Evolutionary conservation across 2,888 invertebrate species (phyloP), one percentile per base, ranked within the genome.

Genomic region (Synanthedon vespiformis): DNA sequence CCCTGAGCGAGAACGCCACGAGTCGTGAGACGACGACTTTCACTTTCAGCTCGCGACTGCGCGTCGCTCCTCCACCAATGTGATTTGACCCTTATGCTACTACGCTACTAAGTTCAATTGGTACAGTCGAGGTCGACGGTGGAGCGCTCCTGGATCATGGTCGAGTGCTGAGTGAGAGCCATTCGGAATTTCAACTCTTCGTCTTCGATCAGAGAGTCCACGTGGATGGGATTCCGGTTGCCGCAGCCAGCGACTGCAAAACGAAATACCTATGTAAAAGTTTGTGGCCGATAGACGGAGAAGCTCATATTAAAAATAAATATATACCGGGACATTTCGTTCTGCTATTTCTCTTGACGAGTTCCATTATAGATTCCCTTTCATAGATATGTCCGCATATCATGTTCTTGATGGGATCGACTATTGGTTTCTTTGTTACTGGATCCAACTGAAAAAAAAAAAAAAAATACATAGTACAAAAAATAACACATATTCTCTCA

Each of bases 311-410:
- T 34, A 10, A 10, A 34, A 34, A 10, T 18, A n/a, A 44, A 27
- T 34, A 34, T 34, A 34, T 66, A 85, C 86, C 82, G 69, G 85
- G 85, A 62, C 85, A 85, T 71, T 74, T 80, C 1, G 77, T 66
- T 41, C 65, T 74, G 0, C 63, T 67, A 55, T 80, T 87, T 2
- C 68, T 69, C 14, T 64, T 55, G 12, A 89, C 77, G 1, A 85
- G 66, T 12, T 73, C 72, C 53, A 80, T 61, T n/a, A 89, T 88
- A 2, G 85, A 65, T 1, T 75, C 68, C 49, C 67, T 77, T 52
- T 89, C 89, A 61, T 89, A 89, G 6, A 85, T 62, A 56, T 89
- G 89, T 0, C 81, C 80, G 61, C 89, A 89, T 0, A 79, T 55
- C 3, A 67, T 70, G 61, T 89, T 89, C 57, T 76, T 82, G 2